phyloP scores from a whole-genome alignment of 1,140 invertebrate species.

The Solenopsis fugax region DNA sequence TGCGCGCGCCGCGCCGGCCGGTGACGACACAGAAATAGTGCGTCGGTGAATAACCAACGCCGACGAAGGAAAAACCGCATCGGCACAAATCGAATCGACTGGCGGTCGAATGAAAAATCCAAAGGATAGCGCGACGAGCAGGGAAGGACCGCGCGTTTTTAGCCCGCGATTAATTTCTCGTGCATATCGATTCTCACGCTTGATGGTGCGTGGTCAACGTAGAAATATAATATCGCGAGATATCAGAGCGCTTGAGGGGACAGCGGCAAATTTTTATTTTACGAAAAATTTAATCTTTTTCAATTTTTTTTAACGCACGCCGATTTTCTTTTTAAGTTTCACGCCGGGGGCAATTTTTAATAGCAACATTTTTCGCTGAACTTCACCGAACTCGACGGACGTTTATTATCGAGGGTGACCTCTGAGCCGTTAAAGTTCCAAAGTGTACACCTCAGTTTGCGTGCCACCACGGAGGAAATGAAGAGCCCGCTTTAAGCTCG shows the following conservation, averaged over 20 bases:
- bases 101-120: background rate
- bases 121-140: background rate
- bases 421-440: constrained; percentile 3
- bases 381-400: background rate
- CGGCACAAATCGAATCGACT: background rate
- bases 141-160: background rate
- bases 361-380: background rate
- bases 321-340: background rate
- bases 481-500: constrained; percentile 45
- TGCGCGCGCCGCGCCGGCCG: background rate
- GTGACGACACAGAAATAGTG: constrained; percentile 35
- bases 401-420: constrained; percentile 16
- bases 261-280: background rate
- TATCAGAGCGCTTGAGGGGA: background rate
- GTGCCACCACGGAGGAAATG: constrained; percentile 46
- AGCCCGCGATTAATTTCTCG: background rate
- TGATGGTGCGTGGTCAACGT: background rate
- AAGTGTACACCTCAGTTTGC: constrained; percentile 32
- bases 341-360: background rate
- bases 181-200: background rate
- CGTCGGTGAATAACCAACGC: constrained; percentile 18
- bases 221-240: background rate
- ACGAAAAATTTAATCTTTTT: background rate
- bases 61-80: background rate
- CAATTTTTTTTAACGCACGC: background rate